phyloP scores from a whole-genome alignment of 2,888 invertebrate genomes.

The Penaeus monodon region DNA sequence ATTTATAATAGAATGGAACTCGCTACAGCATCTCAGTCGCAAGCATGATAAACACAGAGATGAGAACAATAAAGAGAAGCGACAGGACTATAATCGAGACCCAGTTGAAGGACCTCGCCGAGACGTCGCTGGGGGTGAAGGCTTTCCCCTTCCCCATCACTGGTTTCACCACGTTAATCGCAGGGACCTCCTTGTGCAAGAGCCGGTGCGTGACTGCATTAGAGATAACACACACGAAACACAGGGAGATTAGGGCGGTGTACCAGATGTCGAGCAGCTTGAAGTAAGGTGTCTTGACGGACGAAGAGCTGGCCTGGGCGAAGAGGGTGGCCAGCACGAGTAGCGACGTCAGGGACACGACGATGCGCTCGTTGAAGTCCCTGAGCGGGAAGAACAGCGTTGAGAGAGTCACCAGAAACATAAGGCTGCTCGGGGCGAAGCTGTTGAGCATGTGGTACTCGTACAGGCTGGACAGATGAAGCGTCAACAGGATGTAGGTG shows the following conservation, averaged over 20 bases:
- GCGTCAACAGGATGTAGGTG: background rate
- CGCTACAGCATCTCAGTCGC: too few species aligned
- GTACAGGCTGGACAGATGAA: background rate
- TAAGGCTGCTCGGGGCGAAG: background rate
- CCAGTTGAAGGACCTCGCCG: too few species aligned
- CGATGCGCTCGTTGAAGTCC: background rate
- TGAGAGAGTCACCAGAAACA: background rate
- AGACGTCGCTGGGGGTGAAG: too few species aligned
- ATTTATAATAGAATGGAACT: too few species aligned
- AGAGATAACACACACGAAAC: background rate
- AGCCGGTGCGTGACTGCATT: too few species aligned
- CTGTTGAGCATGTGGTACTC: background rate
- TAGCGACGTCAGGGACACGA: slow-evolving; percentile 14
- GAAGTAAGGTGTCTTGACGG: slow-evolving; percentile 17
- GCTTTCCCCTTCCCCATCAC: too few species aligned
- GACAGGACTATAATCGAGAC: too few species aligned
- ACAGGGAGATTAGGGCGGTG: background rate
- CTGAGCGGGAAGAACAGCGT: background rate
- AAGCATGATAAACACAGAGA: too few species aligned
- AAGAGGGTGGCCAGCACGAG: slow-evolving; percentile 22
- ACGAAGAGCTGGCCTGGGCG: background rate
- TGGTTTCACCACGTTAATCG: too few species aligned
- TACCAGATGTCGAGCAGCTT: slow-evolving; percentile 20
- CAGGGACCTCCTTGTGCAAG: too few species aligned
- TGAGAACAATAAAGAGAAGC: too few species aligned